Base-by-base conservation (phyloP, 1,140 invertebrate species). In the Listronotus oregonensis region DNA sequence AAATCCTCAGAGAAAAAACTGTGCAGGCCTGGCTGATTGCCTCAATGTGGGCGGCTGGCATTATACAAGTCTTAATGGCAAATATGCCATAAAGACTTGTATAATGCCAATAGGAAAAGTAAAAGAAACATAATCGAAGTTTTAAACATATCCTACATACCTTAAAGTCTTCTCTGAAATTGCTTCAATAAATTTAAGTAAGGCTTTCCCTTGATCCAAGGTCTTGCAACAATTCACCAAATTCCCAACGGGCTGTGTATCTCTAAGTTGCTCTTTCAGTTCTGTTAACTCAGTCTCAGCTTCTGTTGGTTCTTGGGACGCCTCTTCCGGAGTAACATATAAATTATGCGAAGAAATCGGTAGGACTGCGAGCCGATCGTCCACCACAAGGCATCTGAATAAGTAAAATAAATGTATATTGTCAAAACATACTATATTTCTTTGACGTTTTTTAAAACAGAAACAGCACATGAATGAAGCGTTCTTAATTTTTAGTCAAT, bases 111-210 rank as follows among this genome's bases (percentile, higher is more conserved):
- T n/a, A n/a, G n/a, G n/a, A n/a, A n/a, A n/a, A n/a, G n/a, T n/a
- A n/a, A n/a, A n/a, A n/a, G n/a, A n/a, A n/a, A n/a, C n/a, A n/a
- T n/a, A n/a, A n/a, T n/a, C n/a, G n/a, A n/a, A n/a, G n/a, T n/a
- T n/a, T n/a, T n/a, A n/a, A n/a, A n/a, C n/a, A n/a, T n/a, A n/a
- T n/a, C n/a, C n/a, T n/a, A n/a, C 21, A 27, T 61, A 66, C 64
- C 64, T 86, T 32, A 93, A 80, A 21, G 87, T 90, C 83, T 98
- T 99, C 67, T 99, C 96, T 18, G 95, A 94, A 55, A 99, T 89
- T 5, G 92, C 91, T 75, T 99, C 95, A 51, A 99, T 92, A 73
- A 99, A 96, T 76, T 95, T 95, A 0, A 98, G 82, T 6, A 99
- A 81, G 5, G 92, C 93, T 74, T 96, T 94, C 6, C 88, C 95